Evolutionary conservation across 2,797 vertebrate species (phyloP).

Genomic region (Anguilla megastoma): DNA sequence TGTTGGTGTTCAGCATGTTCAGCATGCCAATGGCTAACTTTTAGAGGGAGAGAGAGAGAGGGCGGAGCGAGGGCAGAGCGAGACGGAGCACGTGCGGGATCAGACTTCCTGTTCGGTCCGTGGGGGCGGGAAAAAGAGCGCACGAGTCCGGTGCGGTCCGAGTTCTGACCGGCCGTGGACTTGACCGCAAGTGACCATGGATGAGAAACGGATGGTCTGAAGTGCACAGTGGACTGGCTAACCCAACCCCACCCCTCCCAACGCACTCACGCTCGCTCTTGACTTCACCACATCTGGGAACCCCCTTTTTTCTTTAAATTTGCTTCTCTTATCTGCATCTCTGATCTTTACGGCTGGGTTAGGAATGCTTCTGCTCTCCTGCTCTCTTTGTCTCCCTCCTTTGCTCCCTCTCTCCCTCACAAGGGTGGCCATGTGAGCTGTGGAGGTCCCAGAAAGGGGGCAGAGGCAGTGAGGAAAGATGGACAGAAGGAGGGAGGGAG

Average conservation of each 20-base stretch:
- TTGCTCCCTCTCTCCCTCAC: conserved; percentile 44
- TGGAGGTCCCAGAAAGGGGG: conserved; percentile 70
- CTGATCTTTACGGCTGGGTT: background rate
- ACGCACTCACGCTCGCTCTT: conserved; percentile 23
- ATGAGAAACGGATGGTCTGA: conserved; percentile 28
- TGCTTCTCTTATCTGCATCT: background rate
- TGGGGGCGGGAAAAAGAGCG: background rate
- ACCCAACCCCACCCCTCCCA: background rate
- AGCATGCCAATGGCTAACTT: background rate
- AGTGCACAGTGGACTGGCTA: background rate
- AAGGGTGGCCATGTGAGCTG: conserved; percentile 61
- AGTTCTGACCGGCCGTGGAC: conserved; percentile 22
- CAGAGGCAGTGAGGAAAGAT: background rate
- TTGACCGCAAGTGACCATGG: conserved; percentile 23
- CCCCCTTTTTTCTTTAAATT: background rate
- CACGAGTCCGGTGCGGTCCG: background rate
- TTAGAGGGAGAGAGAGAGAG: background rate
- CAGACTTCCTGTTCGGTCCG: background rate
- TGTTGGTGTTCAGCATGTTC: background rate
- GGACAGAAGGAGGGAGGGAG: conserved; percentile 38
- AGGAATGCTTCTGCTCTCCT: background rate
- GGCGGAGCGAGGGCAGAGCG: background rate
- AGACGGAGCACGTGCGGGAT: background rate
- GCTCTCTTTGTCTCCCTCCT: background rate
- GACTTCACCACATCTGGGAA: conserved; percentile 30